These are phyloP conservation scores for Apostichopus japonicus DNA, from an alignment of 35 echinoderm and acorn worm genomes.

Conservation along the genomic window DNA sequence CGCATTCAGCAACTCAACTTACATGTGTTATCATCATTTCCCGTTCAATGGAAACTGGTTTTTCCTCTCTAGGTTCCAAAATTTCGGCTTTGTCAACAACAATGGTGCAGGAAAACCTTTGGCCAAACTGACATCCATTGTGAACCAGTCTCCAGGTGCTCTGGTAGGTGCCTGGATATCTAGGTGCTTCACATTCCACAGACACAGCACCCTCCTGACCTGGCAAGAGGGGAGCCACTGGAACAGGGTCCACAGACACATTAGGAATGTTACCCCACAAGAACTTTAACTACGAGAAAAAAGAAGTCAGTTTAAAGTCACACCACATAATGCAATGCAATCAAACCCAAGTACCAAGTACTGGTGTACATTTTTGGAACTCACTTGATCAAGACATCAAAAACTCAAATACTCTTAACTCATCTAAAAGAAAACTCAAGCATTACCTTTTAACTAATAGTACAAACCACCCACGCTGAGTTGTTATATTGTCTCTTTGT, in stretches of 20 bases:
- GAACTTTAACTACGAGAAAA: constrained; percentile 74
- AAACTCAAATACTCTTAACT: too few relatives aligned
- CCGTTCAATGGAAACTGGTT: not conserved
- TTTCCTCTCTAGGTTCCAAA: constrained; percentile 53
- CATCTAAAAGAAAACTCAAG: too few relatives aligned
- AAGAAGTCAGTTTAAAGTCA: not conserved
- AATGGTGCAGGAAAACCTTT: constrained; percentile 88
- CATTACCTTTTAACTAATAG: too few relatives aligned
- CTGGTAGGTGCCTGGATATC: constrained; percentile 79
- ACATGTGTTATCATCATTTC: not conserved
- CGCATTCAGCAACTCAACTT: too few relatives aligned
- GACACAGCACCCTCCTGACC: constrained; percentile 76
- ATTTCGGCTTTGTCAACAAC: constrained; percentile 71
- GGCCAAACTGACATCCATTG: constrained; percentile 87
- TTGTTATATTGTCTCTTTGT: too few relatives aligned
- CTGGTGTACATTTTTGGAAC: too few relatives aligned
- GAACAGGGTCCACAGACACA: constrained; percentile 57
- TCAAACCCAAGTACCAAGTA: not conserved
- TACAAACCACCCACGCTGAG: too few relatives aligned
- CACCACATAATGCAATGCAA: not conserved
- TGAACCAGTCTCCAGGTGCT: constrained; percentile 90
- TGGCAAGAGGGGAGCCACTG: constrained; percentile 55
- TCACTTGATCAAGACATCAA: too few relatives aligned
- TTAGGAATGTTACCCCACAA: constrained; percentile 87
- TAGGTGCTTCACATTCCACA: constrained; percentile 88